Evolutionary conservation across 2,797 vertebrate genomes (phyloP).

Genomic region (Jordanella pulchra): DNA sequence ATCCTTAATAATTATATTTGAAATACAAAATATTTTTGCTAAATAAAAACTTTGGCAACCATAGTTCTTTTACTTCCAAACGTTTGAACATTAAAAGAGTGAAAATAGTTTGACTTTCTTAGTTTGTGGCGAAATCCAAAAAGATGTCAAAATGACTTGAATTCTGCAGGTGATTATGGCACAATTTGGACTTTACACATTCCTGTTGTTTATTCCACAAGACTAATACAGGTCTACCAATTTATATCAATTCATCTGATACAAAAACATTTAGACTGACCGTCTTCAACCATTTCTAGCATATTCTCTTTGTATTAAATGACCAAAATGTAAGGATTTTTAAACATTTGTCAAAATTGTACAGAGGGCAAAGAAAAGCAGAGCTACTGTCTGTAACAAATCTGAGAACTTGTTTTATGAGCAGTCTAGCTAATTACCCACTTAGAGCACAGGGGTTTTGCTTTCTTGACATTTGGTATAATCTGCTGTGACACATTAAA

Average conservation of each 20-base stretch:
- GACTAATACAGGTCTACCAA: too few species aligned
- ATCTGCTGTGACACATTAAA: slow-evolving; percentile 30
- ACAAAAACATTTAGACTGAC: slow-evolving; percentile 12
- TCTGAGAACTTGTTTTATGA: slow-evolving; percentile 49
- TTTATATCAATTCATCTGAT: slow-evolving; percentile 17
- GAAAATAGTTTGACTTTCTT: too few species aligned
- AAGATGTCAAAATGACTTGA: too few species aligned
- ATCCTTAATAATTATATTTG: too few species aligned
- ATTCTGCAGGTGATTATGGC: too few species aligned
- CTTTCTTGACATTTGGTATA: slow-evolving; percentile 37
- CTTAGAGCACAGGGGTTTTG: slow-evolving; percentile 19
- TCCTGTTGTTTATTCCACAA: not conserved
- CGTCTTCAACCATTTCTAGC: slow-evolving; percentile 20
- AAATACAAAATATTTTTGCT: too few species aligned
- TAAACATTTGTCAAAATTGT: slow-evolving; percentile 36
- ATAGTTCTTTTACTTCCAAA: too few species aligned
- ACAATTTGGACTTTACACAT: too few species aligned
- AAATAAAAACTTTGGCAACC: too few species aligned
- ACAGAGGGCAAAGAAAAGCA: slow-evolving; percentile 25
- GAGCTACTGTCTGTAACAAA: slow-evolving; percentile 29
- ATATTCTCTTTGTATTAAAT: slow-evolving; percentile 37
- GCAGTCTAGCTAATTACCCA: slow-evolving; percentile 44
- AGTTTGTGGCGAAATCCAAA: too few species aligned
- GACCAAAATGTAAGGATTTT: slow-evolving; percentile 25
- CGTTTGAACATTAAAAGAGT: too few species aligned